Conservation (phyloP, 2,113 vertebrate genomes). For the Mus pahari region DNA sequence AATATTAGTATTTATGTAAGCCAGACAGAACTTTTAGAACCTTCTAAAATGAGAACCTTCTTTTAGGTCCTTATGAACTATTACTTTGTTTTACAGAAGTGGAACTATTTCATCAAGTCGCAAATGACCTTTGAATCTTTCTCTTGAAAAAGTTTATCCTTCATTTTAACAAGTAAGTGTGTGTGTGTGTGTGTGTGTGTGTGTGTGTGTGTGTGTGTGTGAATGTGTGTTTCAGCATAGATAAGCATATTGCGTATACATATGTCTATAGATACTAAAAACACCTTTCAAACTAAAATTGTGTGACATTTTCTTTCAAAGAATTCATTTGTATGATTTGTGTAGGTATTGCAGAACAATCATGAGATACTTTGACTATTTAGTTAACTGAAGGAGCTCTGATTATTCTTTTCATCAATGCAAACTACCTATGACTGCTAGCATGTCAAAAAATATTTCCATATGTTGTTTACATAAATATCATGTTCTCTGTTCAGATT, state of each 20-base stretch:
- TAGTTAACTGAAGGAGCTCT: background rate
- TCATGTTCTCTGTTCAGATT: background rate
- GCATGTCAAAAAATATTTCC: background rate
- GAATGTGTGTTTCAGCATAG: background rate
- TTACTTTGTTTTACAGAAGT: background rate
- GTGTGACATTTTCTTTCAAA: background rate
- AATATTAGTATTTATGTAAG: background rate
- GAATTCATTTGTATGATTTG: background rate
- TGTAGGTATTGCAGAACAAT: background rate
- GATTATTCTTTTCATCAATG: background rate
- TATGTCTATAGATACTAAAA: background rate
- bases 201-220: background rate
- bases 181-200: background rate
- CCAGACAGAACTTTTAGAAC: background rate
- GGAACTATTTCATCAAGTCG: background rate
- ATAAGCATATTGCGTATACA: background rate
- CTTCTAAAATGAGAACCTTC: background rate
- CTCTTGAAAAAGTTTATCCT: background rate
- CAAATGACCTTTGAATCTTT: background rate
- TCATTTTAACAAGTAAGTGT: background rate
- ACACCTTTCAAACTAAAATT: background rate
- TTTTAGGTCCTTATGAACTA: background rate
- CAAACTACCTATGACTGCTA: no score
- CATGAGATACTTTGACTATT: background rate
- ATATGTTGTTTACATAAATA: background rate